These are phyloP conservation scores for Psophia crepitans DNA, from an alignment of 2,113 vertebrate species.

Conservation along the genomic window DNA sequence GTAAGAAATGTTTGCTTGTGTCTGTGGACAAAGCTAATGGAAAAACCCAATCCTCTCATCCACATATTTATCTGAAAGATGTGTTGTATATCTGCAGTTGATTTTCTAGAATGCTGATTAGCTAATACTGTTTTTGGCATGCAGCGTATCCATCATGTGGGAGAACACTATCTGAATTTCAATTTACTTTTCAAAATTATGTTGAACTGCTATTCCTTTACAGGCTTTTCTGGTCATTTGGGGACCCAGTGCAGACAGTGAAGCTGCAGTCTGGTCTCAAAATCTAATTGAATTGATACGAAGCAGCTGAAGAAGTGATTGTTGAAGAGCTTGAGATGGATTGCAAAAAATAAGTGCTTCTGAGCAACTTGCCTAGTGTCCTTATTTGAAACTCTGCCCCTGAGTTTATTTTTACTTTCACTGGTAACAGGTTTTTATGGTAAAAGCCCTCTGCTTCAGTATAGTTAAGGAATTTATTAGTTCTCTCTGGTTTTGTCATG, in stretches of 20 bases:
- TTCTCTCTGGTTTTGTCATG: background rate
- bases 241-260: constrained; percentile 20
- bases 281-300: constrained; percentile 21
- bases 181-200: constrained; percentile 39
- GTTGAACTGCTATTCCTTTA: constrained; percentile 33
- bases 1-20: background rate
- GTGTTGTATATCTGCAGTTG: constrained; percentile 44
- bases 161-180: constrained; percentile 51
- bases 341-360: background rate
- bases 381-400: background rate
- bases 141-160: constrained; percentile 2
- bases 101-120: constrained; percentile 57
- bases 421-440: background rate
- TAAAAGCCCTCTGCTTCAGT: background rate
- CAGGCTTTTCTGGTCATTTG: constrained; percentile 35
- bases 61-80: constrained; percentile 37
- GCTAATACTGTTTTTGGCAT: constrained; percentile 53
- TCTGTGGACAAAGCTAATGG: constrained; percentile 31
- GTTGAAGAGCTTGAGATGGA: constrained; percentile 19
- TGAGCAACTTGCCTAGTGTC: background rate
- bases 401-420: background rate
- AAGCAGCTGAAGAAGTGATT: background rate
- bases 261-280: constrained; percentile 41
- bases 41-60: constrained; percentile 16
- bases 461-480: background rate